Percentiles rank a stretch among this genome's conserved stretches.
Evolutionary conservation across 2,888 invertebrate genomes (phyloP).

Genomic region (Ectropis crepuscularia): DNA sequence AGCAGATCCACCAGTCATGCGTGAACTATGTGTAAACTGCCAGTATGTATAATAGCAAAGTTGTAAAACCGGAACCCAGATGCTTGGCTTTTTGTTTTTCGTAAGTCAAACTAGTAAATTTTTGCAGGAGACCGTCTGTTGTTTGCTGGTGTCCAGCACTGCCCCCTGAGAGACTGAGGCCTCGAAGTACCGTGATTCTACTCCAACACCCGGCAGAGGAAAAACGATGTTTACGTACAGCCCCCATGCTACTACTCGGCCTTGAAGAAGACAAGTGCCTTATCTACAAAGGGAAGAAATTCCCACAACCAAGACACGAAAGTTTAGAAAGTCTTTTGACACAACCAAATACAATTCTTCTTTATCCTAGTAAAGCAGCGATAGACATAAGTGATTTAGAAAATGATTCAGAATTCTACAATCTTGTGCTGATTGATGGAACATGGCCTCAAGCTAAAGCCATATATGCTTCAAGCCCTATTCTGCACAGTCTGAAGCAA

Average conservation of each 20-base stretch:
- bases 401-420: conserved; percentile 85
- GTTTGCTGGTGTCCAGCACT: conserved; percentile 97
- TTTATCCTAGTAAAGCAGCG: conserved; percentile 92
- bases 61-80: not conserved
- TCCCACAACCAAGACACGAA: conserved; percentile 88
- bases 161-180: conserved; percentile 88
- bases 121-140: conserved; percentile 89
- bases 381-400: conserved; percentile 86
- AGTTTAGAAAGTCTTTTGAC: conserved; percentile 87
- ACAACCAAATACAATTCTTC: conserved; percentile 88
- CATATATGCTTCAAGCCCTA: conserved; percentile 92
- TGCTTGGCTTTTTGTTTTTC: not conserved
- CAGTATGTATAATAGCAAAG: conserved; percentile 81
- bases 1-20: conserved; percentile 90
- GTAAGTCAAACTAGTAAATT: conserved; percentile 6
- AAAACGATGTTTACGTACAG: conserved; percentile 94
- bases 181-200: conserved; percentile 90
- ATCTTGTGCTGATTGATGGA: conserved; percentile 94
- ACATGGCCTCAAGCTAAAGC: conserved; percentile 98
- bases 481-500: conserved; percentile 90
- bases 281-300: conserved; percentile 92
- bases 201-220: conserved; percentile 98
- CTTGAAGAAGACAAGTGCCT: conserved; percentile 90
- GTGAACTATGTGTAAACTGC: conserved; percentile 89
- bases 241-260: conserved; percentile 93